Conservation (phyloP, 2,113 vertebrate genomes). For the Lophotis ruficrista region DNA sequence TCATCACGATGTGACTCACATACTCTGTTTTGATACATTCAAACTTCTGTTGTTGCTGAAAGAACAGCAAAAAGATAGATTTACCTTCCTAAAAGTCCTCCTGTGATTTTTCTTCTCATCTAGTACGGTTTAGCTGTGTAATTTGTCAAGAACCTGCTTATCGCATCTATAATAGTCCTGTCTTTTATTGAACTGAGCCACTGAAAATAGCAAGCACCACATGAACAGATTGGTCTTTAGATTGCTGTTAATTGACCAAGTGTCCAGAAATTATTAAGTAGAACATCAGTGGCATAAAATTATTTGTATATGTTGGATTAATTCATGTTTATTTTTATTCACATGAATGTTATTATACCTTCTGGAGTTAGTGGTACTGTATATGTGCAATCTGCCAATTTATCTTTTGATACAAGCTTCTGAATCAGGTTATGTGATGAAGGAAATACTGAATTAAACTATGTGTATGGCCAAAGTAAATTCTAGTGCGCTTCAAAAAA, state of each 20-base stretch:
- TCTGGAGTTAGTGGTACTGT: background rate
- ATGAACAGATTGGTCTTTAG: background rate
- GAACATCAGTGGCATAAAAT: background rate
- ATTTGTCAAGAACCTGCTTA: background rate
- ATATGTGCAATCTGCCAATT: background rate
- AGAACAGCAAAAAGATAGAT: background rate
- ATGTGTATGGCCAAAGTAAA: background rate
- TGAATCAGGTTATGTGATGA: background rate
- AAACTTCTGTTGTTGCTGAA: background rate
- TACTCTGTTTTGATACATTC: background rate
- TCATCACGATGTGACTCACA: background rate
- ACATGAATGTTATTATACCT: background rate
- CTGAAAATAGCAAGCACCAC: background rate
- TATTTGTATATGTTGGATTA: background rate
- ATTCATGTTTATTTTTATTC: background rate
- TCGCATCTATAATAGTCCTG: background rate
- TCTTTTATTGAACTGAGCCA: background rate
- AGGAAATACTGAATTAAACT: background rate
- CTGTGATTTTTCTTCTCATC: background rate
- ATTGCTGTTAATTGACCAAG: background rate
- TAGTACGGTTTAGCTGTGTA: background rate
- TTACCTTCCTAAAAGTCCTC: background rate
- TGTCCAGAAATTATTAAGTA: background rate
- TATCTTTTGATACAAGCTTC: background rate
- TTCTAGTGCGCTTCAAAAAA: background rate